A percentile compares a stretch with the other conserved stretches of the same genome.
phyloP scores from a whole-genome alignment of 2,797 vertebrate genomes.

The Atherinosoma microstoma region DNA sequence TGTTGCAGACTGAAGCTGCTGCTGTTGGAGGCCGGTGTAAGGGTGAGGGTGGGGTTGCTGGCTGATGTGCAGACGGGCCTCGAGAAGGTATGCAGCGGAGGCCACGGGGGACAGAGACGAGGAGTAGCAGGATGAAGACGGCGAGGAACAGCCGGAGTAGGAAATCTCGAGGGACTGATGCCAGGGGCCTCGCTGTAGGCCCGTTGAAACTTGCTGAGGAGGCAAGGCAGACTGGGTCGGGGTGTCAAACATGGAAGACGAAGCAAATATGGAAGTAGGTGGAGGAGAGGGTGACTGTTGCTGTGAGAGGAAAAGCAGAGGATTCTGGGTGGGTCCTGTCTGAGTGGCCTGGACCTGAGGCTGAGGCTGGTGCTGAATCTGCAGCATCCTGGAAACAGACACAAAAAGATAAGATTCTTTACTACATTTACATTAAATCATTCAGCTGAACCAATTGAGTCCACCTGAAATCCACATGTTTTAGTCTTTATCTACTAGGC shows the following conservation, averaged over 20 bases:
- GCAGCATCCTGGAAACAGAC: constrained; percentile 87
- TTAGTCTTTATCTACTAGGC: background rate
- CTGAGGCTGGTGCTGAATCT: constrained; percentile 91
- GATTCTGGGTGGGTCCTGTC: constrained; percentile 84
- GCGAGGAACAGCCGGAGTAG: constrained; percentile 50
- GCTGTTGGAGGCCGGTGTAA: constrained; percentile 51
- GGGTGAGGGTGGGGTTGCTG: constrained; percentile 70
- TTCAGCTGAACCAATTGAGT: background rate
- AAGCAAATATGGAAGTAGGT: constrained; percentile 65
- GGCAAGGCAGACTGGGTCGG: constrained; percentile 70
- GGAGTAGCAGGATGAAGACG: constrained; percentile 62
- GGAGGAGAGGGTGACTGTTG: constrained; percentile 80
- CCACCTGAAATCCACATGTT: background rate
- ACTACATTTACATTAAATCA: background rate
- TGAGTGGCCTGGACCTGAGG: constrained; percentile 81
- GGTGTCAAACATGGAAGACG: constrained; percentile 73
- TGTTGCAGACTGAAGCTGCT: constrained; percentile 67
- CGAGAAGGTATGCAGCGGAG: constrained; percentile 91
- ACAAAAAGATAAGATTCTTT: constrained; percentile 21
- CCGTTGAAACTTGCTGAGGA: constrained; percentile 59
- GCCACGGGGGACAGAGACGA: constrained; percentile 85
- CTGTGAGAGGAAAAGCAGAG: constrained; percentile 79
- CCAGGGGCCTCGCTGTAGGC: constrained; percentile 74
- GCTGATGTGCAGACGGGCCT: constrained; percentile 90
- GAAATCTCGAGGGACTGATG: constrained; percentile 60